Conservation (phyloP, 2,888 invertebrate species). For the Clunio marinus region DNA sequence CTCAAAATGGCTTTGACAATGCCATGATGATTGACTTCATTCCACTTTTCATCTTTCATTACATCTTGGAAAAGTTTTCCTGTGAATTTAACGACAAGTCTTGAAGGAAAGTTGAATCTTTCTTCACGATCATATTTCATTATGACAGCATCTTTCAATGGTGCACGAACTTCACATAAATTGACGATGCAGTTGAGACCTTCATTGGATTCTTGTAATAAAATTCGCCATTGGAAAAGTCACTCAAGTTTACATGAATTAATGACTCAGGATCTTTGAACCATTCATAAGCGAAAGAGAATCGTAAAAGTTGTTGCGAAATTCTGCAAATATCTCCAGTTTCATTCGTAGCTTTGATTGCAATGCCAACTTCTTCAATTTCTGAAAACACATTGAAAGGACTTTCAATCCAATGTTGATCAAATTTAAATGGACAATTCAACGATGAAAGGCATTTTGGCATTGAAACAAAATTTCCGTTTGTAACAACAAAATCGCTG, state of each 20-base stretch:
- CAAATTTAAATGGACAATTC: conserved; percentile 24
- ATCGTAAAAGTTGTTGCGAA: background rate
- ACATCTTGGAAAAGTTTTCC: background rate
- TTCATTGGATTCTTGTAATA: background rate
- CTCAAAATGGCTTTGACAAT: too few relatives aligned
- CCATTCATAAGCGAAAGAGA: conserved; percentile 7
- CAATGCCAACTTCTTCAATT: background rate
- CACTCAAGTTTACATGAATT: too few relatives aligned
- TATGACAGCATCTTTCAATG: background rate
- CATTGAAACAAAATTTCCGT: background rate
- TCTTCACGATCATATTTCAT: background rate
- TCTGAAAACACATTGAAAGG: conserved; percentile 10
- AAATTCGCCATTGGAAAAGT: background rate
- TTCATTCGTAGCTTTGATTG: background rate
- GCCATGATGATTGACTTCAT: background rate
- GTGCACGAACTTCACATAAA: background rate
- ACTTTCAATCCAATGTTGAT: conserved; percentile 21
- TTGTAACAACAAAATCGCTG: conserved; percentile 24
- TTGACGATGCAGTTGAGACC: background rate
- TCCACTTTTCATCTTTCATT: background rate
- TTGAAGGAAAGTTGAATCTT: background rate
- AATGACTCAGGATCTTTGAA: background rate
- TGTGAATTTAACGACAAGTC: background rate
- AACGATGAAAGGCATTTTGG: background rate
- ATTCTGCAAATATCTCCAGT: background rate